Conservation (phyloP, 2,888 invertebrate genomes). For the Ornithoptera priamus region DNA sequence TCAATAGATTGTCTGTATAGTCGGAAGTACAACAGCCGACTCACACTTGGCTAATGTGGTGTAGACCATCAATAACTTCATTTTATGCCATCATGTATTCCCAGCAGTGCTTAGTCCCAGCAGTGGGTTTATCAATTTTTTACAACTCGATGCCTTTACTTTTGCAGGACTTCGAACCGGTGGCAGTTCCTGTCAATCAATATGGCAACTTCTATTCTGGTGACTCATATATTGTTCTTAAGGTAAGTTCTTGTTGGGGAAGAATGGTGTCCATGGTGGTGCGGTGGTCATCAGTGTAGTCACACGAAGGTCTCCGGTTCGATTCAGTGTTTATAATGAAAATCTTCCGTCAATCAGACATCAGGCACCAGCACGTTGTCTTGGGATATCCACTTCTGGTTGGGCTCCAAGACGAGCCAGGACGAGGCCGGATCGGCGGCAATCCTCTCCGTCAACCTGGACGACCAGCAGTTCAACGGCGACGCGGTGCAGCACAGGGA, state of each 20-base stretch:
- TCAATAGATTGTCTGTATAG: no score
- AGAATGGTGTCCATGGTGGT: no score
- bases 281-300: no score
- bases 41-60: no score
- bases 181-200: constrained; percentile 84
- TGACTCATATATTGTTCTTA: constrained; percentile 91
- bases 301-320: no score
- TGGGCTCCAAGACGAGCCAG: constrained; percentile 87
- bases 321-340: not conserved
- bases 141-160: not conserved
- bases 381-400: constrained; percentile 95
- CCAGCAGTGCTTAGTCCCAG: no score
- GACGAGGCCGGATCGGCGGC: constrained; percentile 89
- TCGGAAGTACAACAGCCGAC: no score
- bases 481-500: constrained; percentile 92
- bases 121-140: no score
- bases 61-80: no score
- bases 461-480: constrained; percentile 88
- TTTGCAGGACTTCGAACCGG: constrained; percentile 89
- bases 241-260: constrained; percentile 75
- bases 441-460: constrained; percentile 89
- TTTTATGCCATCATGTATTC: no score
- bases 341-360: constrained; percentile 43
- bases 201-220: constrained; percentile 92
- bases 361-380: constrained; percentile 57